Conservation (phyloP, 2,797 vertebrate genomes). For the Lophotriccus pileatus region DNA sequence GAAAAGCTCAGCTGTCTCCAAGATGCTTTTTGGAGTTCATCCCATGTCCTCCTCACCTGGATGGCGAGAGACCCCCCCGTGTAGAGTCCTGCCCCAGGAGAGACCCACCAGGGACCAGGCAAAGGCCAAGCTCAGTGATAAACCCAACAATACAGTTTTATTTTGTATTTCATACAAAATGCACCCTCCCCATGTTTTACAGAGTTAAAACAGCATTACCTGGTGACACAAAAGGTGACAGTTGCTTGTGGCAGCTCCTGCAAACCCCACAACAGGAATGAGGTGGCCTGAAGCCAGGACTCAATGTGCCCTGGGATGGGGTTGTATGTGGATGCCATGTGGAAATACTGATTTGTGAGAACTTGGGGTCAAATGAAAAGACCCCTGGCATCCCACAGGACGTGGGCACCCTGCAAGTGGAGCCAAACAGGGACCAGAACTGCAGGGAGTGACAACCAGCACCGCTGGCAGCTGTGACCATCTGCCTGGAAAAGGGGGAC, state of each 20-base stretch:
- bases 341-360: not conserved
- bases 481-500: not conserved
- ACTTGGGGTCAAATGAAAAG: not conserved
- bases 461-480: not conserved
- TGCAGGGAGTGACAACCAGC: not conserved
- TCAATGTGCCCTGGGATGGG: not conserved
- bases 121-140: not conserved
- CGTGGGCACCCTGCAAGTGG: not conserved
- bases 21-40: not conserved
- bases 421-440: not conserved
- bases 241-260: not conserved
- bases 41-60: not conserved
- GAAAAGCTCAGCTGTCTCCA: accelerated
- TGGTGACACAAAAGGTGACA: not conserved
- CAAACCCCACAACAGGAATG: accelerated
- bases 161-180: constrained; percentile 1
- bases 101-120: not conserved
- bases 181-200: not conserved
- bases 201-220: not conserved
- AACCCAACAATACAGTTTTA: not conserved
- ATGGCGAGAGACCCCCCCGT: accelerated
- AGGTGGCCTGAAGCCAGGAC: not conserved
- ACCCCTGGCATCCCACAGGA: not conserved
- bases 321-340: not conserved
- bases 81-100: accelerated